phyloP scores from a whole-genome alignment of 2,888 invertebrate species.

The Thecocarcelia acutangulata region DNA sequence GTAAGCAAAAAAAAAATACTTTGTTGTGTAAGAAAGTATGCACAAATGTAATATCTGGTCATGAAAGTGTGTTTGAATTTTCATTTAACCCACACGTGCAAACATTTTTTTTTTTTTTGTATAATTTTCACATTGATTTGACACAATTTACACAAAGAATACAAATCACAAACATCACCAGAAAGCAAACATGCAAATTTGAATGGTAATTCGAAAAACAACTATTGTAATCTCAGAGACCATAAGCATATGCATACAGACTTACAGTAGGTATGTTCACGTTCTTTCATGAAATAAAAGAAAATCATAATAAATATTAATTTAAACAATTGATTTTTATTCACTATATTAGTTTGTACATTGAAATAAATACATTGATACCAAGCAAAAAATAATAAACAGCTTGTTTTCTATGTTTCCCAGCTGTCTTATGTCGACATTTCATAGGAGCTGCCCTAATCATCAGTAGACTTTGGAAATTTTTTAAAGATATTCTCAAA shows the following conservation, averaged over 20 bases:
- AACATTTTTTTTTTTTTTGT: constrained; percentile 34
- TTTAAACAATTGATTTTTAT: no score
- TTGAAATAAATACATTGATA: no score
- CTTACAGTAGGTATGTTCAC: background rate
- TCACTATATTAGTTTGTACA: no score
- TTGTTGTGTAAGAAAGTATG: no score
- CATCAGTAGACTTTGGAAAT: no score
- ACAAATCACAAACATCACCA: constrained; percentile 40
- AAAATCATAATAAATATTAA: no score
- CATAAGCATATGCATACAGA: background rate
- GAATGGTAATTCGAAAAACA: constrained; percentile 33
- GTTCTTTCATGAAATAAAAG: background rate
- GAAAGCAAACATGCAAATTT: constrained; percentile 32
- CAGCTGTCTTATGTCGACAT: no score
- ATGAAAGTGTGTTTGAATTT: background rate
- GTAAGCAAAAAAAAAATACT: background rate
- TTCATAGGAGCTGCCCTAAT: no score
- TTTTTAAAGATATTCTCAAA: no score
- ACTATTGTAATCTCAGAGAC: constrained; percentile 32
- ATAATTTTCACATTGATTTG: constrained; percentile 39
- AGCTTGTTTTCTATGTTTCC: no score
- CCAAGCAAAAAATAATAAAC: no score
- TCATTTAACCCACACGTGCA: background rate
- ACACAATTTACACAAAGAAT: constrained; percentile 45
- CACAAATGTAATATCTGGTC: background rate